Base-by-base conservation (phyloP, 2,797 vertebrate species). In the Xiphorhynchus erythropygius region DNA sequence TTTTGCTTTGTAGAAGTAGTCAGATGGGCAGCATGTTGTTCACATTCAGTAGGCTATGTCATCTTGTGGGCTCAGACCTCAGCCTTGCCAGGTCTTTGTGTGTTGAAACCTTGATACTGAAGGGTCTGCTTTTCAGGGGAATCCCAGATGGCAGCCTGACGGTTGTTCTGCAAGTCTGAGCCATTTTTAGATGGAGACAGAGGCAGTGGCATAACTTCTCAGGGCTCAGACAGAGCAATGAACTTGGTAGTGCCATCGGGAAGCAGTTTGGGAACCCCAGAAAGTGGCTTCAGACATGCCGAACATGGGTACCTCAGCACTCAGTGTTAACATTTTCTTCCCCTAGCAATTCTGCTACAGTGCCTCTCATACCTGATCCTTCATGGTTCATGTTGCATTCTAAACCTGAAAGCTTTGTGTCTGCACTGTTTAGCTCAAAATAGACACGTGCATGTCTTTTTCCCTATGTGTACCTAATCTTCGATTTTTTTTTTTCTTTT, bases 331-430 rank as follows among this genome's bases (percentile, higher is more conserved):
- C 21, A 5, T 64, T 84, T 79, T 12, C 42, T 60, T 88, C 50
- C 10, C 18, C 7, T 28, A 8, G 7, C 32, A 47, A 7, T 55
- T 84, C 78, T 87, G 35, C 18, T 24, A 7, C 33, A 53, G 4
- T 17, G 3, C 56, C 21, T 93, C 33, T 73, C n/a, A 3, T 64
- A 8, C 11, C 11, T 57, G 16, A 42, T 73, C 53, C 32, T 85
- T 65, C 1, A 3, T 11, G 11, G 23, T 76, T 62, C 21, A 3
- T 27, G 4, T 11, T 59, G 30, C 0, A 0, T 35, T 84, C 28
- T 33, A 87, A 78, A 42, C 13, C 12, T 27, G 44, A 63, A 8
- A 33, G n/a, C 44, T 71, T 71, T 28, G 41, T 21, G 28, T 28
- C 33, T 79, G 6, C 4, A 2, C 30, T 47, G 7, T 35, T 65